phyloP scores from a whole-genome alignment of 2,888 invertebrate genomes.

The Drosophila peninsularis region DNA sequence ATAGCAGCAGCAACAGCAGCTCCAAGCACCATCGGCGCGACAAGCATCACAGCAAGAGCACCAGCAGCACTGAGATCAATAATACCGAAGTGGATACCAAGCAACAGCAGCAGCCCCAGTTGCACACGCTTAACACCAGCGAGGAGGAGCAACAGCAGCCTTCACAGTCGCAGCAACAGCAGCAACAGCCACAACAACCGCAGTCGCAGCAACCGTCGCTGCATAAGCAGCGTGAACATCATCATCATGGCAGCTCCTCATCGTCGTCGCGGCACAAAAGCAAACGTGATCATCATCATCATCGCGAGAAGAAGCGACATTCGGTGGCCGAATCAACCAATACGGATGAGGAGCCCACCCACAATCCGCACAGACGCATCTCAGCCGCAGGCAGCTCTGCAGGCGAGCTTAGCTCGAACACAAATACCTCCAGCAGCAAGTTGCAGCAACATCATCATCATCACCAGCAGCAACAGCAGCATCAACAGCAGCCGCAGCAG shows the following conservation, averaged over 20 bases:
- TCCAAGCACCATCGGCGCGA: conserved; percentile 72
- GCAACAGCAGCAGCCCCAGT: conserved; percentile 23
- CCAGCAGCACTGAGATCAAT: conserved; percentile 38
- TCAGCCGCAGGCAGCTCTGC: conserved; percentile 76
- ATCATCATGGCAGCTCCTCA: conserved; percentile 63
- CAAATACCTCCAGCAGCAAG: conserved; percentile 55
- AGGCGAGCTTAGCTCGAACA: conserved; percentile 59
- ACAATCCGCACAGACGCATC: conserved; percentile 68
- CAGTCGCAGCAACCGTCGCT: conserved; percentile 27
- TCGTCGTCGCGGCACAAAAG: conserved; percentile 81
- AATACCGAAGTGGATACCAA: conserved; percentile 33
- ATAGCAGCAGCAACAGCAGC: conserved; percentile 49
- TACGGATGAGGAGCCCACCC: conserved; percentile 76
- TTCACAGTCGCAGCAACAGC: conserved; percentile 25
- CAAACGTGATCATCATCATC: conserved; percentile 82
- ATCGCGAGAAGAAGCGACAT: conserved; percentile 84
- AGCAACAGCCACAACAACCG: conserved; percentile 20
- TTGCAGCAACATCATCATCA: conserved; percentile 44
- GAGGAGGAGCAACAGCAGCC: conserved; percentile 64
- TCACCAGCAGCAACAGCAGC: conserved; percentile 27
- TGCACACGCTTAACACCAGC: conserved; percentile 61
- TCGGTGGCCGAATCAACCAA: conserved; percentile 71
- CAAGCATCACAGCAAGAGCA: conserved; percentile 81
- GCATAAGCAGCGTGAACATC: conserved; percentile 65
- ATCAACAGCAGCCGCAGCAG: conserved; percentile 17